Evolutionary conservation across 2,888 invertebrate genomes (phyloP).

Genomic region (Amitus sp.): DNA sequence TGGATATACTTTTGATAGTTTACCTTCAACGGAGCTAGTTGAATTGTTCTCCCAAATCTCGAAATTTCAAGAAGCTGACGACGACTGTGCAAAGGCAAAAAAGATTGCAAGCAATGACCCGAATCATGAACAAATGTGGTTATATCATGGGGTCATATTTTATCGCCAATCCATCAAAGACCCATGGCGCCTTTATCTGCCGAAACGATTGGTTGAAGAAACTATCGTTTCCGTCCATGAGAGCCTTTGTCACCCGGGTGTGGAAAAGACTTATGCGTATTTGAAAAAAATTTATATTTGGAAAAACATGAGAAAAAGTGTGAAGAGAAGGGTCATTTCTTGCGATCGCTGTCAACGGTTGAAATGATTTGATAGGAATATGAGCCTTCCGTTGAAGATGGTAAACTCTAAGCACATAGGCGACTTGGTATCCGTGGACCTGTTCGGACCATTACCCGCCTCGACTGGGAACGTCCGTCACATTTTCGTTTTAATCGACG

Average conservation of each 20-base stretch:
- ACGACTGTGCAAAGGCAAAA: too few relatives aligned
- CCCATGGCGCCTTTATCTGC: too few relatives aligned
- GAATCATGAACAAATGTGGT: too few relatives aligned
- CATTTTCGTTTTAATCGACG: conserved; percentile 22
- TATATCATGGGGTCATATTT: too few relatives aligned
- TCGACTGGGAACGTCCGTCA: conserved; percentile 24
- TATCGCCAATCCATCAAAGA: too few relatives aligned
- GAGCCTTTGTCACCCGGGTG: conserved; percentile 6
- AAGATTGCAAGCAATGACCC: too few relatives aligned
- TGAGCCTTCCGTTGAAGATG: conserved; percentile 3
- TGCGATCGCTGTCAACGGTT: conserved; percentile 9
- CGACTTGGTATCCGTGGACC: conserved; percentile 24
- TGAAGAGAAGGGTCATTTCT: background rate
- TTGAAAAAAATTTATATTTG: conserved; percentile 4
- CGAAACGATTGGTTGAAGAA: too few relatives aligned
- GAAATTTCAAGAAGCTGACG: too few relatives aligned
- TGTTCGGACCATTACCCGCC: conserved; percentile 23
- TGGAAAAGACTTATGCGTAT: background rate
- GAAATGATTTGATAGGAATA: conserved; percentile 7
- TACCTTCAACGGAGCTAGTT: too few relatives aligned
- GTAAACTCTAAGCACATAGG: background rate
- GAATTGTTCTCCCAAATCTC: too few relatives aligned
- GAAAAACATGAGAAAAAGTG: background rate
- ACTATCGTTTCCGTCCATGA: background rate
- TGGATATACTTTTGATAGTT: too few relatives aligned